Conservation (phyloP, 2,113 vertebrate genomes). For the Indicator maculatus region DNA sequence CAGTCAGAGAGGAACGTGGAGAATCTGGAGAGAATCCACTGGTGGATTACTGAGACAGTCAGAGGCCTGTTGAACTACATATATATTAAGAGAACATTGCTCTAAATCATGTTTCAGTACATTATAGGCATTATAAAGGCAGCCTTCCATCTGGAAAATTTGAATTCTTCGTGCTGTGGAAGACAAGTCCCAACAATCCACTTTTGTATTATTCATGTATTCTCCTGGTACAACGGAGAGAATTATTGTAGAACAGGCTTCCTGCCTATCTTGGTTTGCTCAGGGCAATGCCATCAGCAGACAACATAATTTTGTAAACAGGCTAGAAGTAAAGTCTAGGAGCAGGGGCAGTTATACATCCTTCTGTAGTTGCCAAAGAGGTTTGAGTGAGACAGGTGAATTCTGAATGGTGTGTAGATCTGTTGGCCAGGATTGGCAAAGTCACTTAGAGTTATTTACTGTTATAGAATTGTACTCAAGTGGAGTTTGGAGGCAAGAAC, state of each 20-base stretch:
- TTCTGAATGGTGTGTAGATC: neutral
- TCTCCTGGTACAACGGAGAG: neutral
- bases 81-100: neutral
- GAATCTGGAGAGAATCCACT: neutral
- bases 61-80: neutral
- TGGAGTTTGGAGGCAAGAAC: neutral
- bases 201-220: neutral
- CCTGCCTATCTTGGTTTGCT: neutral
- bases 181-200: neutral
- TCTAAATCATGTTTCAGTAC: neutral
- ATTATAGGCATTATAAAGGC: neutral
- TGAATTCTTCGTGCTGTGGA: neutral
- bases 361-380: neutral
- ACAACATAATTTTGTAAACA: fast-evolving
- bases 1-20: neutral
- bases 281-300: neutral
- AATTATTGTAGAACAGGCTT: neutral
- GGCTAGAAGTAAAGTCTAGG: neutral
- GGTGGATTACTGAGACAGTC: neutral
- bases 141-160: neutral
- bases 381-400: neutral
- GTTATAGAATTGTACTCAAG: neutral
- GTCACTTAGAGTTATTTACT: neutral
- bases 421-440: neutral
- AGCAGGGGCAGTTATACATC: neutral